Conservation (phyloP, 2,113 vertebrate genomes). For the Cynopterus brachyotis region DNA sequence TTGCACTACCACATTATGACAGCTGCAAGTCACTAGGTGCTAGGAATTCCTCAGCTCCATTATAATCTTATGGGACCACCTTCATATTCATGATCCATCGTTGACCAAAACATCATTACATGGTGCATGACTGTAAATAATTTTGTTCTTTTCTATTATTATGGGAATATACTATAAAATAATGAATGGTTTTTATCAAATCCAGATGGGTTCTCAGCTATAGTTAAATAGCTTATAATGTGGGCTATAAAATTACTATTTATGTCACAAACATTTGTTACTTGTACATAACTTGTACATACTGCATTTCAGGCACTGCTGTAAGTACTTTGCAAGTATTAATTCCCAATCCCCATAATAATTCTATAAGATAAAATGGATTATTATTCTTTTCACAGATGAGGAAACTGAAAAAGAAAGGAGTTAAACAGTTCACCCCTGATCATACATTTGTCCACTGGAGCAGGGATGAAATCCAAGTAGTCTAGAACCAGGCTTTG, state of each 20-base stretch:
- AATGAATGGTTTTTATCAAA: neutral
- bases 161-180: neutral
- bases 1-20: neutral
- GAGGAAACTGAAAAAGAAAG: slow-evolving; percentile 13
- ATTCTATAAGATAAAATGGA: neutral
- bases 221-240: slow-evolving; percentile 18
- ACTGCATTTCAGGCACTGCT: neutral
- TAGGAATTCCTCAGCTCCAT: neutral
- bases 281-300: neutral
- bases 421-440: neutral
- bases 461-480: neutral
- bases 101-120: neutral
- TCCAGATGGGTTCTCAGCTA: neutral
- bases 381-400: neutral
- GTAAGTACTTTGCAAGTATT: neutral
- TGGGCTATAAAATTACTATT: neutral
- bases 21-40: neutral
- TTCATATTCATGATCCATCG: neutral
- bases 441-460: rapidly evolving
- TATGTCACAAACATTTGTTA: neutral
- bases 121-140: neutral
- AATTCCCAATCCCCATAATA: neutral
- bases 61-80: neutral
- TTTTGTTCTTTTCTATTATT: slow-evolving; percentile 11
- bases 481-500: neutral